Conservation (phyloP, 2,113 vertebrate species). For the Corythoichthys intestinalis region DNA sequence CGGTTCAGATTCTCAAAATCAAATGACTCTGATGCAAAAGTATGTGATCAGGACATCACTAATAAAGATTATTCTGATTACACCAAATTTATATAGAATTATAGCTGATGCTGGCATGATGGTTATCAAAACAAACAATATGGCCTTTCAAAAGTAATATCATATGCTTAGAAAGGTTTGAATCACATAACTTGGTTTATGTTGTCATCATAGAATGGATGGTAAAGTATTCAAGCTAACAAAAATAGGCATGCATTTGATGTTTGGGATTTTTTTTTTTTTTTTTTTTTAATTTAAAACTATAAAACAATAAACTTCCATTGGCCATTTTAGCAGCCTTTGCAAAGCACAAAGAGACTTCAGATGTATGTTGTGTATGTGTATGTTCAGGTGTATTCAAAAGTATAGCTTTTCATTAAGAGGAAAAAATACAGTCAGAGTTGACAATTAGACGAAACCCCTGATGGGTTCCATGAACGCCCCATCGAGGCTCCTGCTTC, state of each 20-base stretch:
- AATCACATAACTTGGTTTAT: neutral
- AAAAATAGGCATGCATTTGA: neutral
- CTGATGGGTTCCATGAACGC: slow-evolving; percentile 12
- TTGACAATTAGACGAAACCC: neutral
- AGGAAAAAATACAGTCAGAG: neutral
- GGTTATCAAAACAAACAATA: neutral
- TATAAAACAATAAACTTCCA: neutral
- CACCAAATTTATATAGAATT: neutral
- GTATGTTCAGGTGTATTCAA: neutral
- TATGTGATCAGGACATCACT: no score
- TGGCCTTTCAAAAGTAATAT: neutral
- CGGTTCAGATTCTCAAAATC: no score
- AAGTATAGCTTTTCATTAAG: neutral
- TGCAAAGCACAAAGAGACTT: neutral
- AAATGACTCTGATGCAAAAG: no score
- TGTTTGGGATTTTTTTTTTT: neutral
- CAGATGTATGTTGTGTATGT: no score
- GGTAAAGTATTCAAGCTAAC: neutral
- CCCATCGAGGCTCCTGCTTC: slow-evolving; percentile 37
- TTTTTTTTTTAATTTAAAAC: neutral
- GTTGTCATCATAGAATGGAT: neutral
- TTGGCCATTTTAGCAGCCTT: neutral
- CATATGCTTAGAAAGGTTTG: neutral
- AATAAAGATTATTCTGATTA: no score
- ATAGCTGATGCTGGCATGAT: neutral